Percentiles rank a stretch among this genome's conserved stretches.
phyloP scores from a whole-genome alignment of 2,113 vertebrate genomes.

The Tangachromis dhanisi region DNA sequence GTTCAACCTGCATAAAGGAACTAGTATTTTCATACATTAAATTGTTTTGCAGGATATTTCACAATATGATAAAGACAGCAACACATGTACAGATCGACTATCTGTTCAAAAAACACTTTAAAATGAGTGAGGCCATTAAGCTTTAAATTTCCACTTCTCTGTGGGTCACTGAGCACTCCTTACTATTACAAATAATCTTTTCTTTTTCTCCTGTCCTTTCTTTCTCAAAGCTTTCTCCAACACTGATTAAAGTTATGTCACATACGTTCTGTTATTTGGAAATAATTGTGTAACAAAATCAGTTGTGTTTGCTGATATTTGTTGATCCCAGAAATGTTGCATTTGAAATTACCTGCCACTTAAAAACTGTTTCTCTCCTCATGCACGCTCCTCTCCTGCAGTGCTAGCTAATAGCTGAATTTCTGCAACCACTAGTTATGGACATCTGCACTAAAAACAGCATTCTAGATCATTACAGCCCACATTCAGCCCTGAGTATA shows the following conservation, averaged over 20 bases:
- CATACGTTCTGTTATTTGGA: background rate
- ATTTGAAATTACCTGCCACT: background rate
- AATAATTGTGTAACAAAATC: background rate
- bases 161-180: background rate
- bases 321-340: background rate
- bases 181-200: background rate
- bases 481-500: background rate
- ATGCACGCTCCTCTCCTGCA: background rate
- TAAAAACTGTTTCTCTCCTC: background rate
- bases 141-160: background rate
- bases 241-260: background rate
- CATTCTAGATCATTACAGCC: background rate
- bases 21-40: background rate
- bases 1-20: background rate
- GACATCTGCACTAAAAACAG: background rate
- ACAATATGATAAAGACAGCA: background rate
- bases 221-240: background rate
- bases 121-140: background rate
- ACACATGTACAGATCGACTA: background rate
- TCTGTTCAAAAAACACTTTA: background rate
- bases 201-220: background rate
- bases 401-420: background rate
- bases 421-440: background rate
- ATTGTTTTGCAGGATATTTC: background rate
- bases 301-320: background rate